Percentiles rank a stretch among this genome's conserved stretches.
These are phyloP conservation scores for Phataginus tetradactyla DNA, from an alignment of 2,797 vertebrate species.

Conservation along the genomic window DNA sequence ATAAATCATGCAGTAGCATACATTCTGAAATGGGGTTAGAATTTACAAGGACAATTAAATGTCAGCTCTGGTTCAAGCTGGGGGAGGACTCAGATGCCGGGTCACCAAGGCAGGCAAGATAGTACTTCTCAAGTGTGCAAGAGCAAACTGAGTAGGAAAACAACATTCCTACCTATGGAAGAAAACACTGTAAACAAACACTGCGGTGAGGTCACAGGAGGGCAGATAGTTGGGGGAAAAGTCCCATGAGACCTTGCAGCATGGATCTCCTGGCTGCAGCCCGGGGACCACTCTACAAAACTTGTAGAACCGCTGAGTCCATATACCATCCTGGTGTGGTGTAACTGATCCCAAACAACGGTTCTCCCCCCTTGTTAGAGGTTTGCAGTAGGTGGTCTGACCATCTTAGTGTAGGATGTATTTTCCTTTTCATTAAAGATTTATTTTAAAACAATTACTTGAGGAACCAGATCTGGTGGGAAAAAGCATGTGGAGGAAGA, in stretches of 20 bases:
- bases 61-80: neutral
- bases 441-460: slow-evolving; percentile 24
- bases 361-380: neutral
- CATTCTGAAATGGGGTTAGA: slow-evolving; percentile 18
- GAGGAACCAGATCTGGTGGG: neutral
- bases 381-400: neutral
- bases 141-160: slow-evolving; percentile 37
- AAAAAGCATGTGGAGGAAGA: neutral
- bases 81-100: neutral
- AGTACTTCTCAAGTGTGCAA: neutral
- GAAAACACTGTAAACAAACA: neutral
- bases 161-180: neutral
- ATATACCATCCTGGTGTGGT: neutral
- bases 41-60: slow-evolving; percentile 45
- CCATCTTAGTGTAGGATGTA: neutral
- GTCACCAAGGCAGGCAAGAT: neutral
- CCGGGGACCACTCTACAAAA: neutral
- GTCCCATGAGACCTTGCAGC: neutral
- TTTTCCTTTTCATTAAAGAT: neutral
- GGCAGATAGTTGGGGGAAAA: neutral
- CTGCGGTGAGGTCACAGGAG: neutral
- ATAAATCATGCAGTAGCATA: neutral
- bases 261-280: neutral
- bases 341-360: neutral
- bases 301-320: neutral